Evolutionary conservation across 2,113 vertebrate species (phyloP), one percentile per base, ranked within the genome.

Genomic region (Hippoglossus stenolepis): DNA sequence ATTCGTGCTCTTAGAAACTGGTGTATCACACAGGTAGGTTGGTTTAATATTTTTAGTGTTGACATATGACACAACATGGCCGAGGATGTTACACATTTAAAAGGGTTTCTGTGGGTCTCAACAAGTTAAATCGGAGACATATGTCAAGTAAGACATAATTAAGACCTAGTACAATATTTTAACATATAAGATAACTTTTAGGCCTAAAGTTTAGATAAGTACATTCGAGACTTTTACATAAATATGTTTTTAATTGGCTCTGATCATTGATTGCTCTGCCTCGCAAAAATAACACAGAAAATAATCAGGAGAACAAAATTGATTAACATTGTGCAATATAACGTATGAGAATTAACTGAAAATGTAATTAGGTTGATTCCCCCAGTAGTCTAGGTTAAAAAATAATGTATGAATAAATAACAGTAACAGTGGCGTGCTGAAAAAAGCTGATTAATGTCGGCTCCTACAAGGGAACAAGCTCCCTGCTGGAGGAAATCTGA

Each of bases 191-290:
- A 38, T 10, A 10, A 1, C 8, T 38, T 38, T 28, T 28, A 28
- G 3, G 28, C 28, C 28, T 35, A 8, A 31, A 35, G 31, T 35
- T 7, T 6, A 35, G 31, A 35, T 38, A 9, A 38, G 35, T 38
- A 38, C 2, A 38, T 38, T 38, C 9, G 2, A 12, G 13, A 45
- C 43, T 45, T 45, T 45, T 45, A 40, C 20, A 64, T 68, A 35
- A 47, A 57, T 11, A 77, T n/a, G 73, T 82, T 65, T 59, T 49
- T 60, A 3, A 66, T 53, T 53, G 65, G 9, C 40, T 73, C 56
- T 73, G 49, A 70, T 68, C 13, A 61, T 17, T 53, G n/a, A 57
- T 60, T 60, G 31, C 31, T 45, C 14, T 47, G 31, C 21, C n/a
- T 67, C 60, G 49, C n/a, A 60, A 57, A 12, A 54, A 9, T 2